Evolutionary conservation across 2,888 invertebrate species (phyloP).

Genomic region (Epirrhoe tristata): DNA sequence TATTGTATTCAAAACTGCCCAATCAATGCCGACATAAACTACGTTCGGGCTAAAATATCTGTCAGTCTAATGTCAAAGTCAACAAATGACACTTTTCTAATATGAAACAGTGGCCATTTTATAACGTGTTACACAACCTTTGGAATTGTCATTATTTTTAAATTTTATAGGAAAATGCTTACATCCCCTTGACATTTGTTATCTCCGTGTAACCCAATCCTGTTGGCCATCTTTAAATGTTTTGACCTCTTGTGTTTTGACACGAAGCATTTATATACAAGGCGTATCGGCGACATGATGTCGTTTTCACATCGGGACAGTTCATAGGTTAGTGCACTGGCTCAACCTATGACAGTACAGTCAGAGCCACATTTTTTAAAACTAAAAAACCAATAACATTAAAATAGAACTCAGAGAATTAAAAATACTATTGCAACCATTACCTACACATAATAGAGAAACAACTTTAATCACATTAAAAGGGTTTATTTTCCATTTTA

Average conservation of each 20-base stretch:
- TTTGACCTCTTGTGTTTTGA: constrained; percentile 51
- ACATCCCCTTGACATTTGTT: constrained; percentile 42
- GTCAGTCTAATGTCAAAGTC: neutral
- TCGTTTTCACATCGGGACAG: constrained; percentile 13
- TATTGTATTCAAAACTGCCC: constrained; percentile 15
- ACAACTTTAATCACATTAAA: no score
- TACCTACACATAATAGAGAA: no score
- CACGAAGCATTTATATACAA: constrained; percentile 43
- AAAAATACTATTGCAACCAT: no score
- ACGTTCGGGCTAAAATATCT: neutral
- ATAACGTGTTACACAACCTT: constrained; percentile 1
- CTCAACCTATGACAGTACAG: neutral
- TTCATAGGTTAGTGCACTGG: constrained; percentile 1
- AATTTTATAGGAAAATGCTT: constrained; percentile 34
- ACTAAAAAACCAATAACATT: neutral
- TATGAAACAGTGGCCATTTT: neutral
- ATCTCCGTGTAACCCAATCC: constrained; percentile 22
- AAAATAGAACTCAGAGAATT: no score
- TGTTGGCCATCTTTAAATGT: constrained; percentile 42
- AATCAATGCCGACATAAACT: neutral
- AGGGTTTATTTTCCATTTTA: no score
- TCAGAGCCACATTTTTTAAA: neutral
- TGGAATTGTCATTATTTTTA: constrained; percentile 7
- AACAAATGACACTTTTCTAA: neutral
- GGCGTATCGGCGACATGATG: constrained; percentile 16